Evolutionary conservation across 2,888 invertebrate genomes (phyloP).

Genomic region (Chironomus riparius): DNA sequence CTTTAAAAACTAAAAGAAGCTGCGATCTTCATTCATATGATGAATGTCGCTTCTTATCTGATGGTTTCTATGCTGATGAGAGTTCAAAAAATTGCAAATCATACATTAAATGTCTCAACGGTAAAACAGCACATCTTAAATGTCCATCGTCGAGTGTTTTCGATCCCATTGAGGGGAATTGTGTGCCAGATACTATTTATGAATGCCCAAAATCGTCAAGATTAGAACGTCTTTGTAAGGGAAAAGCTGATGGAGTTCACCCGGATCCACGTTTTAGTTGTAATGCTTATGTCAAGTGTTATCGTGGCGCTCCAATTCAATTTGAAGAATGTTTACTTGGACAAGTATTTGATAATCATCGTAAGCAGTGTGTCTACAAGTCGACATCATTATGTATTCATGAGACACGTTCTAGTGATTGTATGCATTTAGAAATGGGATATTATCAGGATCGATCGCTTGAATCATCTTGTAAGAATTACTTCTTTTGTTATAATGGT

Average conservation of each 20-base stretch:
- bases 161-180: slow-evolving; percentile 34
- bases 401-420: slow-evolving; percentile 32
- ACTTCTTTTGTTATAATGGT: slow-evolving; percentile 51
- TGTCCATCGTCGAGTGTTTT: slow-evolving; percentile 36
- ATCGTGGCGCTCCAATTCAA: slow-evolving; percentile 33
- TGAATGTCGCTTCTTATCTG: slow-evolving; percentile 32
- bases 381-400: slow-evolving; percentile 32
- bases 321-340: slow-evolving; percentile 34
- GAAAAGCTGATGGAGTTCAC: slow-evolving; percentile 46
- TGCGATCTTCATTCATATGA: background rate
- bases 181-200: slow-evolving; percentile 35
- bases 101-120: slow-evolving; percentile 36
- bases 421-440: slow-evolving; percentile 33
- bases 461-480: slow-evolving; percentile 45
- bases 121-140: slow-evolving; percentile 32
- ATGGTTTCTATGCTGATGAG: slow-evolving; percentile 38
- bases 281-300: slow-evolving; percentile 37
- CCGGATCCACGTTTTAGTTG: slow-evolving; percentile 37
- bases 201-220: slow-evolving; percentile 31
- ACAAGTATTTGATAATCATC: slow-evolving; percentile 35
- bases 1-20: slow-evolving; percentile 25
- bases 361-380: slow-evolving; percentile 30
- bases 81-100: slow-evolving; percentile 35
- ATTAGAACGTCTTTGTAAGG: slow-evolving; percentile 40
- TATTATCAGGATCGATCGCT: slow-evolving; percentile 43